Conservation (phyloP, 2,888 invertebrate species). For the Amphipoea oculea region DNA sequence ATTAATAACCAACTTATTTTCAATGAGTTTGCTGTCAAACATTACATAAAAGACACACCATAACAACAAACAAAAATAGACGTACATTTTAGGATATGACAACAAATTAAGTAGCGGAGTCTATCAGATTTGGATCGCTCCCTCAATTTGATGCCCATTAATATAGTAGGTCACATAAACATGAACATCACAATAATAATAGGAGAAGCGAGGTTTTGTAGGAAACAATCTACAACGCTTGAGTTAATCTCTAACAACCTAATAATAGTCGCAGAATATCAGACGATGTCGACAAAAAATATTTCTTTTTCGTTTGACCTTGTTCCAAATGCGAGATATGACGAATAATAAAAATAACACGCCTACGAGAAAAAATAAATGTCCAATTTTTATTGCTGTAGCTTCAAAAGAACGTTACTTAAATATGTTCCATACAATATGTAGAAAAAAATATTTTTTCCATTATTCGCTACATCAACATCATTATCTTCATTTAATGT, state of each 20-base stretch:
- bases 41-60: background rate
- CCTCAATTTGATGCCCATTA: conserved; percentile 20
- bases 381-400: background rate
- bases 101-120: background rate
- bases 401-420: background rate
- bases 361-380: background rate
- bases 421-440: background rate
- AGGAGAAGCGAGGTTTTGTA: conserved; percentile 19
- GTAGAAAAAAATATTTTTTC: background rate
- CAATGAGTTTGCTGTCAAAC: background rate
- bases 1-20: too few relatives aligned
- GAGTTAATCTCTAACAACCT: conserved; percentile 40
- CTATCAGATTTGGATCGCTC: background rate
- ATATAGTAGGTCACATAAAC: conserved; percentile 36
- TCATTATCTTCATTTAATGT: background rate
- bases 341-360: conserved; percentile 18
- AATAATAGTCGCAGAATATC: conserved; percentile 29
- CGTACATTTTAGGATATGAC: background rate
- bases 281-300: conserved; percentile 3
- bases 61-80: background rate
- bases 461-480: background rate
- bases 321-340: conserved; percentile 6
- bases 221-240: conserved; percentile 41
- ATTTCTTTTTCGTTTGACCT: conserved; percentile 25
- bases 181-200: conserved; percentile 38